Percentiles rank a stretch among this genome's conserved stretches.
phyloP scores from a whole-genome alignment of 1,140 invertebrate genomes.

The Hesperophylax magnus region DNA sequence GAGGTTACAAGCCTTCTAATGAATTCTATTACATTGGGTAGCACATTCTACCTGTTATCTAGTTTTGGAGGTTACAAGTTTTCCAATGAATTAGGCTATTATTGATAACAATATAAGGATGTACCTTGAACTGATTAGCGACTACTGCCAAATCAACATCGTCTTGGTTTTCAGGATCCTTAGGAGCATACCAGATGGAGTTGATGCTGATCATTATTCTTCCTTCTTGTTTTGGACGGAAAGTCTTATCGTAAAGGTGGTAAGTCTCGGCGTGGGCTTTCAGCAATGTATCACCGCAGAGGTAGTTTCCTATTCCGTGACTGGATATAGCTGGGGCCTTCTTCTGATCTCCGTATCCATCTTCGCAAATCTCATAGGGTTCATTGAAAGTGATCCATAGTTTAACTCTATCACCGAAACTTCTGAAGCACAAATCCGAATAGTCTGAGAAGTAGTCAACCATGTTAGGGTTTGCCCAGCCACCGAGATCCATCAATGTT shows the following conservation, averaged over 20 bases:
- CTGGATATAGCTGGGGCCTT: slow-evolving; percentile 67
- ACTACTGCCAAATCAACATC: slow-evolving; percentile 66
- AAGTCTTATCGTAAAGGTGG: slow-evolving; percentile 71
- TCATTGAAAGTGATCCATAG: slow-evolving; percentile 75
- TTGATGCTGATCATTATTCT: slow-evolving; percentile 70
- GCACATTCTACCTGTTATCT: too few relatives aligned
- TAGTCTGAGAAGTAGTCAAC: slow-evolving; percentile 72
- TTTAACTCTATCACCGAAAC: slow-evolving; percentile 72
- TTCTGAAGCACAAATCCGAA: slow-evolving; percentile 68
- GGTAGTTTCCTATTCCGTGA: slow-evolving; percentile 70
- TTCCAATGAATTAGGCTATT: too few relatives aligned
- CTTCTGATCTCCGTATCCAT: slow-evolving; percentile 71
- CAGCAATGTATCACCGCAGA: slow-evolving; percentile 72
- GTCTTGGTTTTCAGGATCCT: slow-evolving; percentile 63
- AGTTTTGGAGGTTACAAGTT: too few relatives aligned
- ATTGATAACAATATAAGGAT: too few relatives aligned
- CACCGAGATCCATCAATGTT: slow-evolving; percentile 68
- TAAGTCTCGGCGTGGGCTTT: slow-evolving; percentile 73
- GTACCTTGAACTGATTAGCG: slow-evolving; percentile 69
- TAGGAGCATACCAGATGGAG: slow-evolving; percentile 69
- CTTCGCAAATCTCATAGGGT: slow-evolving; percentile 70
- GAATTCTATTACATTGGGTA: too few relatives aligned
- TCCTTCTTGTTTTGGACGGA: slow-evolving; percentile 65
- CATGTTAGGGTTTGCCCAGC: slow-evolving; percentile 69
- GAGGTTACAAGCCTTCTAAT: too few relatives aligned